Percentiles rank a stretch among this genome's conserved stretches.
These are phyloP conservation scores for Cygnus olor DNA, from an alignment of 2,797 vertebrate species.

Conservation along the genomic window DNA sequence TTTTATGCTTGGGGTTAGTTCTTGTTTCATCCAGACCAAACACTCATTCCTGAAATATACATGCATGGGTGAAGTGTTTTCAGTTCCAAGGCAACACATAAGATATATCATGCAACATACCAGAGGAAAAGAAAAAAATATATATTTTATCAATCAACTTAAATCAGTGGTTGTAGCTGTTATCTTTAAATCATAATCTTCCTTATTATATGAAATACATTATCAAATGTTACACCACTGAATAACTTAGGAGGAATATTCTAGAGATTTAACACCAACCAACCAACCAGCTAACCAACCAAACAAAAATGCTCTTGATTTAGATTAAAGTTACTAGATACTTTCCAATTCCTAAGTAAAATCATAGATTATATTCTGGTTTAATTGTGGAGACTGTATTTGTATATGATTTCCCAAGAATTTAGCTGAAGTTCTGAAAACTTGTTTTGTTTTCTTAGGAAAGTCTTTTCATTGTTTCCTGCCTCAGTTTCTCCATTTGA, in stretches of 20 bases:
- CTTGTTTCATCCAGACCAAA: background rate
- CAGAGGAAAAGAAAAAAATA: background rate
- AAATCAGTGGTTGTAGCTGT: background rate
- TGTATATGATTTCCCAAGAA: background rate
- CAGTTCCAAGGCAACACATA: background rate
- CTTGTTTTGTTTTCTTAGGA: accelerated
- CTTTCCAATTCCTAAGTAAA: background rate
- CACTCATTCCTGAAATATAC: background rate
- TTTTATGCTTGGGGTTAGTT: background rate
- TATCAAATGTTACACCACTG: background rate
- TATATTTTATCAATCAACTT: background rate
- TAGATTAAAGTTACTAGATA: background rate
- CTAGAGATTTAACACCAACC: background rate
- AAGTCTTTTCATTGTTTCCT: background rate
- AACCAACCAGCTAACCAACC: too few relatives aligned
- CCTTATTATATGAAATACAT: background rate
- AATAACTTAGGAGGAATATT: background rate
- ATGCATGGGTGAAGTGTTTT: background rate
- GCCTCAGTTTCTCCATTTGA: background rate
- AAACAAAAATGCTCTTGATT: background rate
- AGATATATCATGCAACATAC: background rate
- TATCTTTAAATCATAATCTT: background rate
- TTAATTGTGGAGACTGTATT: background rate
- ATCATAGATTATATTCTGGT: background rate
- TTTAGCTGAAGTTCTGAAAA: background rate